Percentiles rank a stretch among this genome's conserved stretches.
phyloP scores from a whole-genome alignment of 2,888 invertebrate genomes.

The Hirtodrosophila duncani region DNA sequence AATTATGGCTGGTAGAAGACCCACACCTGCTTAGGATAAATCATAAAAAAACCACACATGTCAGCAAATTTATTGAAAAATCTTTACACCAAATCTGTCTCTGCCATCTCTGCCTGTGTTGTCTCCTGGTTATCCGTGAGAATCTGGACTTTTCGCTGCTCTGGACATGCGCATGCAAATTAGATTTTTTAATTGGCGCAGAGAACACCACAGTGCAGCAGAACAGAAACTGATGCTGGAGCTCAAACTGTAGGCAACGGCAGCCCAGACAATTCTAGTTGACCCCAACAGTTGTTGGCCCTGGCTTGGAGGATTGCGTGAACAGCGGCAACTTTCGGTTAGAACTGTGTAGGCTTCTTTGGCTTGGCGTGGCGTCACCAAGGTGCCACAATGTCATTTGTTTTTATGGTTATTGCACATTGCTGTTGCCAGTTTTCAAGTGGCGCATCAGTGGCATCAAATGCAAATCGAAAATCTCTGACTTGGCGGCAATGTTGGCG shows the following conservation, averaged over 20 bases:
- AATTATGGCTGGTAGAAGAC: neutral
- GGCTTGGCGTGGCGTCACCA: slow-evolving; percentile 47
- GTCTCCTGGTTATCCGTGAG: slow-evolving; percentile 37
- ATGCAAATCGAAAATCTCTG: slow-evolving; percentile 62
- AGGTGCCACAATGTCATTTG: slow-evolving; percentile 67
- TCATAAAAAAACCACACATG: slow-evolving; percentile 31
- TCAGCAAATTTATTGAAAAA: slow-evolving; percentile 3
- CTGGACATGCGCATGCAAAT: slow-evolving; percentile 58
- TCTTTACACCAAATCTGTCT: neutral
- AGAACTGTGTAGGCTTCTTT: too few species aligned
- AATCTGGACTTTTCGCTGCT: slow-evolving; percentile 27
- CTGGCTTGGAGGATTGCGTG: slow-evolving; percentile 37
- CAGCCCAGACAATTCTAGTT: slow-evolving; percentile 23
- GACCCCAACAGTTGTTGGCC: too few species aligned
- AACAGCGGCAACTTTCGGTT: slow-evolving; percentile 42
- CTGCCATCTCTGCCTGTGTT: too few species aligned
- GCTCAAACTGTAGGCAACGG: slow-evolving; percentile 1
- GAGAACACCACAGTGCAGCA: slow-evolving; percentile 48
- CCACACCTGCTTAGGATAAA: slow-evolving; percentile 50
- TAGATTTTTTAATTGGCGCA: slow-evolving; percentile 72
- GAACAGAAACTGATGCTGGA: slow-evolving; percentile 17
- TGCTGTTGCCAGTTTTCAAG: slow-evolving; percentile 16
- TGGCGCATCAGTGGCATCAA: slow-evolving; percentile 12
- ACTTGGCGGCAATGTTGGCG: slow-evolving; percentile 61
- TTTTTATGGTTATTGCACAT: slow-evolving; percentile 65